Base-by-base conservation (phyloP, 53 echinoderm and acorn worm genomes). In the Apostichopus leukothele region DNA sequence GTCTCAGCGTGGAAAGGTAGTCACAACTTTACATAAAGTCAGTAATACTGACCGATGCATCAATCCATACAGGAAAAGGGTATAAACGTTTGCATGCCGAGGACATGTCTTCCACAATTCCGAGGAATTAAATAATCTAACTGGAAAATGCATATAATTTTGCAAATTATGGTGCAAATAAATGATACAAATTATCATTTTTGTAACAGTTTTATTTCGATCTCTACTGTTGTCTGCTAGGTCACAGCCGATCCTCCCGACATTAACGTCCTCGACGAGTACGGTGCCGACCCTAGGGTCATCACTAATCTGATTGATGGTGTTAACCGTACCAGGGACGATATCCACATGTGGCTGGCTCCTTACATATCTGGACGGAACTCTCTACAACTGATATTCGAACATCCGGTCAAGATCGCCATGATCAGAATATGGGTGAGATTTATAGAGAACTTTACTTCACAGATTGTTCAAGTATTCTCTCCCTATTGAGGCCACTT, bases 401-500 rank as follows among this genome's bases (percentile, higher is more conserved):
- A 91, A 67, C 83, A 91, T 18, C 93, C 98, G 0, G 90, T 90
- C 77, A 93, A 94, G 81, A 79, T 97, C 1, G 98, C 98, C 9
- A 92, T 97, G 94, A 90, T 97, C 51, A 91, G 98, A 86, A 97
- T 97, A 77, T 97, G 98, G 98, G 98, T 97, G 60, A 90, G 98
- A 8, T 63, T 63, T 39, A 39, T 3, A 39, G 39, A 39, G 39
- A 39, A 39, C 39, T 39, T 39, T 3, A 39, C 39, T 39, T 39
- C 3, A 39, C 39, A 39, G 39, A 39, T 39, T 39, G 39, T 39
- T 39, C 39, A 39, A 39, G 39, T 39, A 39, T 39, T 39, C 39
- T 39, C 39, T 39, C 39, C 3, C 39, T 39, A 39, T 3, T 39
- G 39, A 39, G 39, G 39, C 39, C 39, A 39, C 39, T 3, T 39